A percentile compares a stretch with the other conserved stretches of the same genome.
These are phyloP conservation scores for Dicentrarchus labrax DNA, from an alignment of 2,113 vertebrate genomes.

Conservation along the genomic window DNA sequence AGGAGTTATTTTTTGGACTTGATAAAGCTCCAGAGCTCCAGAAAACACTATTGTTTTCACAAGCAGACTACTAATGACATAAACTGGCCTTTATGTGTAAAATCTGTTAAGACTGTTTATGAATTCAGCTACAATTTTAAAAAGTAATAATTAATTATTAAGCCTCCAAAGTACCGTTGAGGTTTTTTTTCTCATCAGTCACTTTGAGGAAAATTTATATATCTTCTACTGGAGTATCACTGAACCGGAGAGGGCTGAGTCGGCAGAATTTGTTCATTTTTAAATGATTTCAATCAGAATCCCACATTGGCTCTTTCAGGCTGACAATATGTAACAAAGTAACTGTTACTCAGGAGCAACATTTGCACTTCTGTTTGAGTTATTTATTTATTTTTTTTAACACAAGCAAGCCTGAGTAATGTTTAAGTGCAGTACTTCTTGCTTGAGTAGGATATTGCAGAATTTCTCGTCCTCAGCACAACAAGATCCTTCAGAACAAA, in stretches of 20 bases:
- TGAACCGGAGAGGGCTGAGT: background rate
- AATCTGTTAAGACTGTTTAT: background rate
- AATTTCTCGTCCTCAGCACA: constrained; percentile 7
- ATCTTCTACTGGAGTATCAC: background rate
- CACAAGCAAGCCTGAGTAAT: background rate
- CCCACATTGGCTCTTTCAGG: background rate
- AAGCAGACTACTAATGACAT: background rate
- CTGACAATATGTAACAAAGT: background rate
- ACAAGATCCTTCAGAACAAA: constrained; percentile 22
- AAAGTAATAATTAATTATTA: background rate
- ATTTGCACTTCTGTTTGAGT: background rate
- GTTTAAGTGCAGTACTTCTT: constrained; percentile 2
- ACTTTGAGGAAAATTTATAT: background rate
- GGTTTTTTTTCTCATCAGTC: background rate
- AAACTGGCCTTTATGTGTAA: background rate
- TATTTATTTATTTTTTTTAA: background rate
- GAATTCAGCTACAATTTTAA: background rate
- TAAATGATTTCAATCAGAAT: background rate
- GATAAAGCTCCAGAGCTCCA: background rate
- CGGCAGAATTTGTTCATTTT: background rate
- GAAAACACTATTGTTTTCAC: background rate
- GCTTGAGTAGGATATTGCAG: constrained; percentile 19
- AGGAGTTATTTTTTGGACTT: background rate
- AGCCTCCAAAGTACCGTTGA: background rate
- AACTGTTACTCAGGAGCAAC: background rate